Evolutionary conservation across 2,888 invertebrate genomes (phyloP), one percentile per base, ranked within the genome.

Genomic region (Volucella inanis): DNA sequence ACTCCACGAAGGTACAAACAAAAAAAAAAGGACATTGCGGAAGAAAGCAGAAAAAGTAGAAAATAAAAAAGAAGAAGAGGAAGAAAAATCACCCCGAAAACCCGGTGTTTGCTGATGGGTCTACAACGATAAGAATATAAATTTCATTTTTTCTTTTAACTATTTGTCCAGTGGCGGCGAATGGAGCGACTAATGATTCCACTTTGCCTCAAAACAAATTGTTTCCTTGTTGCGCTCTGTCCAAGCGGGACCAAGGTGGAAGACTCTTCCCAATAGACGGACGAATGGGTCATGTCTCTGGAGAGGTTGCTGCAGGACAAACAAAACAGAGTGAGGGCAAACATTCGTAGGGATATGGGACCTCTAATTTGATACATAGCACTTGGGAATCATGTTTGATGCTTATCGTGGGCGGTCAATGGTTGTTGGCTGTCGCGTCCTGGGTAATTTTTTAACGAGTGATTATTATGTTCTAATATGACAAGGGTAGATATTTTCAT

Each of bases 391-490:
- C 85, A 85, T 85, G 85, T 85, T 81, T 67, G 85, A 85, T 85
- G 62, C 43, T 72, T 85, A 85, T 85, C 85, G 67, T 55, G 31
- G 31, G 6, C 31, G 31, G 31, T 31, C 31, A 55, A 77, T 72
- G 85, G 85, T 85, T 81, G 81, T 77, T 85, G 72, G 59, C 68
- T 76, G 85, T 85, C 81, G 68, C 76, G 85, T 81, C 81, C 81
- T 85, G 81, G 59, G 81, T 85, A 72, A 81, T 85, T 85, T 80
- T 85, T 80, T 85, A 85, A 85, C 85, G 81, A 85, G 85, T 81
- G 85, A 85, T 85, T 85, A 85, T 85, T 85, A 85, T 85, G 81
- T 81, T 85, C 85, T 85, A 85, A 85, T 85, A 85, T 85, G 85
- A 85, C 81, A 77, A 77, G 85, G 85, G 85, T 81, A 57, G 72